A percentile compares a stretch with the other conserved stretches of the same genome.
These are phyloP conservation scores for Calliopum simillimum DNA, from an alignment of 2,888 invertebrate species.

Conservation along the genomic window DNA sequence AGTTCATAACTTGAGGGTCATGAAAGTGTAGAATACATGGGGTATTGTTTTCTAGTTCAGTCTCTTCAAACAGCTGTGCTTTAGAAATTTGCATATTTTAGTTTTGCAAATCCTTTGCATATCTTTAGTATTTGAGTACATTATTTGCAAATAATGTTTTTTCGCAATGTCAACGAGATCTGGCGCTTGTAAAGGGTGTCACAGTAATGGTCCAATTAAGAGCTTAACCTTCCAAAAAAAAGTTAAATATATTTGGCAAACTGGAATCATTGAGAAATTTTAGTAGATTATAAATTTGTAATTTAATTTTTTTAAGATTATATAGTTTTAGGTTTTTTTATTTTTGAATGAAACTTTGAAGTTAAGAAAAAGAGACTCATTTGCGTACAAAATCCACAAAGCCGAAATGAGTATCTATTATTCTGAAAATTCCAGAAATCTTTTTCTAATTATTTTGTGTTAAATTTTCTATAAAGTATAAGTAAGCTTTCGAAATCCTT, in stretches of 20 bases:
- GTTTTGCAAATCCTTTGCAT: slow-evolving; percentile 3
- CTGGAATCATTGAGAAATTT: too few species aligned
- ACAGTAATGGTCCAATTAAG: slow-evolving; percentile 26
- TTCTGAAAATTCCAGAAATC: neutral
- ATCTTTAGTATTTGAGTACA: slow-evolving; percentile 55
- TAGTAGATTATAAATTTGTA: too few species aligned
- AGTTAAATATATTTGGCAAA: too few species aligned
- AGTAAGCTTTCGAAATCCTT: slow-evolving; percentile 22
- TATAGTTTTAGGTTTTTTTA: too few species aligned
- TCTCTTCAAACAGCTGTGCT: neutral
- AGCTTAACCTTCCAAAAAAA: neutral
- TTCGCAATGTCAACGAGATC: slow-evolving; percentile 54
- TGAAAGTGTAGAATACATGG: neutral
- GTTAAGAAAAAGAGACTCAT: too few species aligned
- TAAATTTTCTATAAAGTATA: too few species aligned
- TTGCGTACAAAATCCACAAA: too few species aligned
- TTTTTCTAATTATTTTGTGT: too few species aligned
- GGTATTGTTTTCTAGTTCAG: neutral
- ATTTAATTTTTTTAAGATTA: too few species aligned
- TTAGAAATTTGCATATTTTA: slow-evolving; percentile 28
- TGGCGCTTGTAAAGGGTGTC: neutral
- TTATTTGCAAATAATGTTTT: slow-evolving; percentile 64
- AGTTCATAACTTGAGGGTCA: neutral
- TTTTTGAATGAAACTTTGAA: too few species aligned
- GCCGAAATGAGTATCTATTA: too few species aligned